A percentile compares a stretch with the other conserved stretches of the same genome.
phyloP scores from a whole-genome alignment of 2,113 vertebrate species.

The Aramus guarauna region DNA sequence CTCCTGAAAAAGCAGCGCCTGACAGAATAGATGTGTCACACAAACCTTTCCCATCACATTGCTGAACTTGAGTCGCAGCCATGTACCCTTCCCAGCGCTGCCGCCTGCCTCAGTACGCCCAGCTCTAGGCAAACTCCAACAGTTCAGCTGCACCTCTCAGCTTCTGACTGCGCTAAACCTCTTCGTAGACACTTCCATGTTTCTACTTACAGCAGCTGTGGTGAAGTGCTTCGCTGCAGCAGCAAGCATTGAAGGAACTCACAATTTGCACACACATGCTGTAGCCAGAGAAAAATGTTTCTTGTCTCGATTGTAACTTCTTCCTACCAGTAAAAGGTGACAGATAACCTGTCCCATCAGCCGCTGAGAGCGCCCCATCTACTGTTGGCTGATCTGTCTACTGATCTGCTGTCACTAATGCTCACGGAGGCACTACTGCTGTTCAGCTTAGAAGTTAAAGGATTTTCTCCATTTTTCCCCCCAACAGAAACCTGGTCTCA shows the following conservation, averaged over 20 bases:
- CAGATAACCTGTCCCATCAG: background rate
- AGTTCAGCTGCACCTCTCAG: fast-evolving
- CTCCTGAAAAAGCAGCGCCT: fast-evolving
- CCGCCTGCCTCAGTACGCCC: fast-evolving
- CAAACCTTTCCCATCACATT: background rate
- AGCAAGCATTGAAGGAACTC: background rate
- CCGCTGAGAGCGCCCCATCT: background rate
- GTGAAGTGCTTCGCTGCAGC: background rate
- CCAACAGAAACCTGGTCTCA: background rate
- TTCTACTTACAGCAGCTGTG: background rate
- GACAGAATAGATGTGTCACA: background rate
- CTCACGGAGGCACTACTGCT: fast-evolving
- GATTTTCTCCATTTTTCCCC: background rate
- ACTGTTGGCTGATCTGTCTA: background rate
- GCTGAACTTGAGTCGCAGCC: fast-evolving
- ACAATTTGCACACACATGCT: background rate
- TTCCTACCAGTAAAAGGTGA: background rate
- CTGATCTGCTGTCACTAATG: fast-evolving
- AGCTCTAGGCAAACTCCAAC: background rate
- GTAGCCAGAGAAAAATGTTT: background rate
- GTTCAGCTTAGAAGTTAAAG: background rate
- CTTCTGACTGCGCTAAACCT: fast-evolving
- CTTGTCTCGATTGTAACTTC: background rate
- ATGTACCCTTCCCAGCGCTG: background rate
- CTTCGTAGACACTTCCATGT: fast-evolving